A percentile compares a stretch with the other conserved stretches of the same genome.
These are phyloP conservation scores for Cyanoramphus novaezelandiae DNA, from an alignment of 2,113 vertebrate genomes.

Conservation along the genomic window DNA sequence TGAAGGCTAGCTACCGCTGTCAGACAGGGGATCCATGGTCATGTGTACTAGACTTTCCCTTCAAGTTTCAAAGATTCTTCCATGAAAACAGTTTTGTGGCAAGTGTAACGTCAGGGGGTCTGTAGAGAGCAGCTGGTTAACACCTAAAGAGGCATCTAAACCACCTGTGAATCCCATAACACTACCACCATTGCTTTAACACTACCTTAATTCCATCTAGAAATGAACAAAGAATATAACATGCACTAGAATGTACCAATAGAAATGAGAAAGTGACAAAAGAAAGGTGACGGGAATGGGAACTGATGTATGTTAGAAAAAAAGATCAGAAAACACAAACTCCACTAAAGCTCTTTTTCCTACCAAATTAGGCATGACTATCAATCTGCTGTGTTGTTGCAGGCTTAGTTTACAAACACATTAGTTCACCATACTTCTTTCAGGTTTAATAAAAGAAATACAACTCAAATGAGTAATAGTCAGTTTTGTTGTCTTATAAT, in stretches of 20 bases:
- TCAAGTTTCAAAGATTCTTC: neutral
- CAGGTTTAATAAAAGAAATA: constrained; percentile 48
- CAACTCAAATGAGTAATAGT: constrained; percentile 43
- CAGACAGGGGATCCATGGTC: rapidly evolving
- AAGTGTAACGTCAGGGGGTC: neutral
- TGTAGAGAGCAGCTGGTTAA: neutral
- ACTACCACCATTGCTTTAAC: neutral
- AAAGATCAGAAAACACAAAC: neutral
- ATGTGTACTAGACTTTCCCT: neutral
- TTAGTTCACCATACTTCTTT: constrained; percentile 36
- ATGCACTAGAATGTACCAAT: neutral
- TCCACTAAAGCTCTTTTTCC: neutral
- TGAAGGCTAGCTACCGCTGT: neutral
- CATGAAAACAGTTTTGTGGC: neutral
- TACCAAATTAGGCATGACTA: neutral
- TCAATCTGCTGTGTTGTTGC: neutral
- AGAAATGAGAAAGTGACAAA: neutral
- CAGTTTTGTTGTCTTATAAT: constrained; percentile 40
- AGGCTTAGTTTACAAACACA: constrained; percentile 62
- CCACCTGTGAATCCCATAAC: neutral
- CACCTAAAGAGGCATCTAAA: neutral
- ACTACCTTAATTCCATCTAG: neutral
- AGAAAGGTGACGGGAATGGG: neutral
- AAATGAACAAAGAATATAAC: neutral
- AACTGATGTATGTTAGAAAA: neutral